These are phyloP conservation scores for Passer montanus DNA, from an alignment of 2,113 vertebrate species.

Conservation along the genomic window DNA sequence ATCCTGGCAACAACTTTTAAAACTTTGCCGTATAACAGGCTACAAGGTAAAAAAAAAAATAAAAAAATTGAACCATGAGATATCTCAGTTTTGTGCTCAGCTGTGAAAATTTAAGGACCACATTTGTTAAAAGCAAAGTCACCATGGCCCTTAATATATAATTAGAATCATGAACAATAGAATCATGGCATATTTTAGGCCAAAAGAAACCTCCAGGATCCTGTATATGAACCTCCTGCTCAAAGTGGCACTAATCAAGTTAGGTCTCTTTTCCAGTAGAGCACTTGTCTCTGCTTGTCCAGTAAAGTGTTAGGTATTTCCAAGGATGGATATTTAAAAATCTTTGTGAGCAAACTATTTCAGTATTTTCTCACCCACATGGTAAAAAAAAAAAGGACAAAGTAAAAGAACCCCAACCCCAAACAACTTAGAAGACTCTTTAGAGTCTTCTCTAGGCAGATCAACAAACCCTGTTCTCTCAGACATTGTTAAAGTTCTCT, in stretches of 20 bases:
- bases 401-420: accelerated
- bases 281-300: background rate
- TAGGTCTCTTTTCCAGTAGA: background rate
- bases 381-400: background rate
- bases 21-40: background rate
- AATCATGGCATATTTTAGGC: background rate
- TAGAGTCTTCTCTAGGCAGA: background rate
- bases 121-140: background rate
- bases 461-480: background rate
- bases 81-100: background rate
- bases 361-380: background rate
- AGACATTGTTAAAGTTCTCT: background rate
- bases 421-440: background rate
- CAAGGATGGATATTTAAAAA: background rate
- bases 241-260: background rate
- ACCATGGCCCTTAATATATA: background rate
- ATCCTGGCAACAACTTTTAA: background rate
- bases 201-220: background rate
- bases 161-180: background rate
- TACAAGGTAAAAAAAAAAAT: background rate
- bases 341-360: background rate
- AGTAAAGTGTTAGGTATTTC: background rate
- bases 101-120: background rate
- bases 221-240: background rate
- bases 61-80: background rate